Conservation (phyloP, 2,113 vertebrate species). For the Oncorhynchus kisutch region DNA sequence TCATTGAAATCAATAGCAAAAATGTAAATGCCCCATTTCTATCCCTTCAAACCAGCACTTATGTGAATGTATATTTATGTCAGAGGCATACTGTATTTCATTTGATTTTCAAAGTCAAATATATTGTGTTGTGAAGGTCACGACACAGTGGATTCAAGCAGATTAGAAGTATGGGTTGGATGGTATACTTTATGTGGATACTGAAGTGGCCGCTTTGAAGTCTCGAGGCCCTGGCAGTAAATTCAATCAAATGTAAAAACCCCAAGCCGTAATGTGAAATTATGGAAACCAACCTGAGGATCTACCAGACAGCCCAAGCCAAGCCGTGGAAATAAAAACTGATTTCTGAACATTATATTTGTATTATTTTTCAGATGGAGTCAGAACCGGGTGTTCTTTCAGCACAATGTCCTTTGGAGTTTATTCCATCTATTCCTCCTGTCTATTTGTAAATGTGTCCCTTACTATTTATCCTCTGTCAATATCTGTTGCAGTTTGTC, state of each 20-base stretch:
- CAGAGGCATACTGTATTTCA: conserved; percentile 47
- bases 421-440: conserved; percentile 40
- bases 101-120: conserved; percentile 61
- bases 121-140: conserved; percentile 58
- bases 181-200: conserved; percentile 35
- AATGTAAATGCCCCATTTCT: conserved; percentile 56
- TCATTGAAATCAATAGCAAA: conserved; percentile 62
- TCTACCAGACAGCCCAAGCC: not conserved
- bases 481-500: conserved; percentile 35
- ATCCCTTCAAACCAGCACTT: conserved; percentile 22
- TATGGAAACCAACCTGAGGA: conserved; percentile 29
- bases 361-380: conserved; percentile 25
- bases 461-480: conserved; percentile 8
- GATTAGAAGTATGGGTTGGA: conserved; percentile 34
- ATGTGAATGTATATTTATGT: conserved; percentile 62
- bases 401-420: conserved; percentile 32
- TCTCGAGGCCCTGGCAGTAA: conserved; percentile 15
- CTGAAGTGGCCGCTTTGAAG: conserved; percentile 13
- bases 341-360: conserved; percentile 16
- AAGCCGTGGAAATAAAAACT: conserved; percentile 5
- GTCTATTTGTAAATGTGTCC: conserved; percentile 35
- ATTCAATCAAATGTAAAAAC: conserved; percentile 35
- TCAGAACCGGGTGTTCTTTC: not conserved
- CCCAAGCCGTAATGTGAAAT: conserved; percentile 17
- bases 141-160: conserved; percentile 32